Base-by-base conservation (phyloP, 2,888 invertebrate species). In the Incurvaria masculella region DNA sequence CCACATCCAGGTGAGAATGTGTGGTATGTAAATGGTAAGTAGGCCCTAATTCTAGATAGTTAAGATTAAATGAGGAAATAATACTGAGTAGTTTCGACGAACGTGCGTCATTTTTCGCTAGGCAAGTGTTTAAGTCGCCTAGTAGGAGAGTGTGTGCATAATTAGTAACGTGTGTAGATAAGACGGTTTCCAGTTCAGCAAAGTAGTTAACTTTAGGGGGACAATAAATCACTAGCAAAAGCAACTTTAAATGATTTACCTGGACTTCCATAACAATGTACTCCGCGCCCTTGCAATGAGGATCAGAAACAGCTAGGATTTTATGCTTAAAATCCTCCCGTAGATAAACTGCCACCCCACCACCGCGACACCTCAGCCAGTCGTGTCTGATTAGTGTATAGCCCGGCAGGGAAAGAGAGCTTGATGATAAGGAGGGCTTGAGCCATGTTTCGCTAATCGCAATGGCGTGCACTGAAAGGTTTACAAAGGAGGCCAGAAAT, bases 171-270 rank as follows among this genome's bases (percentile, higher is more conserved):
- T 33, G 33, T 3, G 33, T 33, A 33, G 33, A 33, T 8, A 52
- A 47, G 11, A 45, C 14, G 10, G 16, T 20, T 42, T 50, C 50
- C 27, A 53, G 42, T 10, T 45, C 11, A 18, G 45, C 18, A 23
- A 53, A 53, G 21, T 51, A 51, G 20, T 49, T 42, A 2, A 49
- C 18, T n/a, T 17, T 45, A 3, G 46, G 21, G 3, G 52, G 52
- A 20, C 47, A 40, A 41, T 53, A 51, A 19, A 51, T 27, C 10
- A 49, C 42, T 2, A 50, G 46, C 1, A 51, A 43, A 17, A 51
- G 44, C 10, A 52, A 14, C 18, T 49, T 52, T 14, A 40, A 44
- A 11, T 47, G 44, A 18, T 48, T 40, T 4, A 49, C 10, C 20
- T 21, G 16, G 2, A 52, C 17, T 21, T 50, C 50, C 20, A 52